A percentile compares a stretch with the other conserved stretches of the same genome.
Evolutionary conservation across 2,888 invertebrate species (phyloP).

Genomic region (Sarcophaga caerulescens): DNA sequence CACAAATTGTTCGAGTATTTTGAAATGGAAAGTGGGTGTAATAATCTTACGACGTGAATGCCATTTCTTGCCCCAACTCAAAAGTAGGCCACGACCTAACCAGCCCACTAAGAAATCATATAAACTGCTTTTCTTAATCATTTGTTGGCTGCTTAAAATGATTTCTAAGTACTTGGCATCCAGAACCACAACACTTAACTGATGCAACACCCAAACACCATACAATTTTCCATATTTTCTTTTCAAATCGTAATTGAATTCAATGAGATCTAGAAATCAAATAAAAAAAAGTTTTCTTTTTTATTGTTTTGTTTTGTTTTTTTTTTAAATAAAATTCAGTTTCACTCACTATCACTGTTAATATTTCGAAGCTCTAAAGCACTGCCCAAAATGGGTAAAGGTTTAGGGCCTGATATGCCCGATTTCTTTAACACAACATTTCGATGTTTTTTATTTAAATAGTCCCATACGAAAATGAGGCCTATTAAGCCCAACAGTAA

Average conservation of each 20-base stretch:
- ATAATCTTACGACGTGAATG: constrained; percentile 86
- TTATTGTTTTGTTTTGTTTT: too few species aligned
- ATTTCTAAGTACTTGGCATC: constrained; percentile 75
- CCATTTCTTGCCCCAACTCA: constrained; percentile 83
- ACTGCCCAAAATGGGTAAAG: constrained; percentile 34
- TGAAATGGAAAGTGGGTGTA: constrained; percentile 91
- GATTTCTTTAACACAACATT: constrained; percentile 8
- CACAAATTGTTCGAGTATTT: constrained; percentile 87
- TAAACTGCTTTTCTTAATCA: constrained; percentile 74
- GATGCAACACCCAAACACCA: constrained; percentile 71
- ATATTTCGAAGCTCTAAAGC: constrained; percentile 47
- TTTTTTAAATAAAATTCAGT: background rate
- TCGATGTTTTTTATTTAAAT: constrained; percentile 15
- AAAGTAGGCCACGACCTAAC: constrained; percentile 77
- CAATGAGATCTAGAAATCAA: background rate
- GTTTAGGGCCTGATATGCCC: constrained; percentile 32
- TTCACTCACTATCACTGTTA: constrained; percentile 46
- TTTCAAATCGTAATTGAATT: background rate
- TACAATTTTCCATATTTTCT: constrained; percentile 73
- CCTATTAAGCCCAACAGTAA: constrained; percentile 1
- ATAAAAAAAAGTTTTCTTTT: background rate
- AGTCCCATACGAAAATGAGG: constrained; percentile 21
- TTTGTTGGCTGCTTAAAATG: constrained; percentile 73
- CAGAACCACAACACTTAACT: constrained; percentile 72
- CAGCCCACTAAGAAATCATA: constrained; percentile 75